Evolutionary conservation across 2,113 vertebrate genomes (phyloP).

Genomic region (Chinchilla lanigera): DNA sequence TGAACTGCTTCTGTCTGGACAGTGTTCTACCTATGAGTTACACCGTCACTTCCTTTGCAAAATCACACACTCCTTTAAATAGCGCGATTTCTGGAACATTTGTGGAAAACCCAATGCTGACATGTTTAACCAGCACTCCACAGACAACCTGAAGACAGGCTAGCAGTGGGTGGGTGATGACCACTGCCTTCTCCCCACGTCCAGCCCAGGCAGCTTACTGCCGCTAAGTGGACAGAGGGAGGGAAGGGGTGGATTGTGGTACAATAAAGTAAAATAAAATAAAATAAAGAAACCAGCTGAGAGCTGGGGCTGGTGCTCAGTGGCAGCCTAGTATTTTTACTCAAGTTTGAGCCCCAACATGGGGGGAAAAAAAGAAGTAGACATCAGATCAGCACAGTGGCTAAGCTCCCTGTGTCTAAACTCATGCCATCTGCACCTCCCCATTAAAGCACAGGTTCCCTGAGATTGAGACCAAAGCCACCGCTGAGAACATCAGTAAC

Average conservation of each 20-base stretch:
- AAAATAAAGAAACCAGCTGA: not conserved
- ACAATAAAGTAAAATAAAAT: not conserved
- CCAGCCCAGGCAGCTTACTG: not conserved
- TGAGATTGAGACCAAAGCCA: not conserved
- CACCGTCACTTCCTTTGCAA: conserved; percentile 16
- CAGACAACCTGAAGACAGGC: not conserved
- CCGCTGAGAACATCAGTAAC: not conserved
- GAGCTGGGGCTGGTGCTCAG: not conserved
- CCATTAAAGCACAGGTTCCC: not conserved
- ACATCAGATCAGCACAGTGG: not conserved
- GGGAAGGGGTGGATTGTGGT: not conserved
- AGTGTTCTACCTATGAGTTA: not conserved
- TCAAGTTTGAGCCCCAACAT: not conserved
- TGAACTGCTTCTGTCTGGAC: not conserved
- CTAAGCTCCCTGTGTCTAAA: not conserved
- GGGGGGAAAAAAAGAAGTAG: not conserved
- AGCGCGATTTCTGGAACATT: not conserved
- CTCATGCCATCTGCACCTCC: not conserved
- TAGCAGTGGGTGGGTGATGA: not conserved
- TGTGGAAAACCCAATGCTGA: not conserved
- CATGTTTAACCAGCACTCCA: not conserved
- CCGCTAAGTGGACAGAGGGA: not conserved
- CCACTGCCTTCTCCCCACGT: not conserved
- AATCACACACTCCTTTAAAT: not conserved
- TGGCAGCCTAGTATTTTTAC: not conserved